A percentile compares a stretch with the other conserved stretches of the same genome.
phyloP scores from a whole-genome alignment of 2,797 vertebrate genomes.

The Antennarius maculatus region DNA sequence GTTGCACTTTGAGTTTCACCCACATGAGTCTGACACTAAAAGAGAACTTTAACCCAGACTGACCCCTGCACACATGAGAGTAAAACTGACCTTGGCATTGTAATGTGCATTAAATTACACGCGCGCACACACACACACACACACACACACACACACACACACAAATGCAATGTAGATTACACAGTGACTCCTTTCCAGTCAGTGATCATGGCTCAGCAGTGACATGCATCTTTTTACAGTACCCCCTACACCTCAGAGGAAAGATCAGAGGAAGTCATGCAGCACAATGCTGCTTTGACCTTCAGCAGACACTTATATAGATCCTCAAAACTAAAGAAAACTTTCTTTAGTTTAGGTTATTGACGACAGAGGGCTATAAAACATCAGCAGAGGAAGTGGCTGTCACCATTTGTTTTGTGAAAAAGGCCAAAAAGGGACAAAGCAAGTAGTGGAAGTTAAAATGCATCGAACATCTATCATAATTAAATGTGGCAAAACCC shows the following conservation, averaged over 20 bases:
- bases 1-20: conserved; percentile 9
- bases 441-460: not conserved
- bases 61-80: conserved; percentile 13
- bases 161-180: conserved; percentile 11
- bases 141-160: not conserved
- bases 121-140: too few species aligned
- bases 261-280: conserved; percentile 10
- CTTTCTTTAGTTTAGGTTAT: not conserved
- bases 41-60: conserved; percentile 12
- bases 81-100: conserved; percentile 37
- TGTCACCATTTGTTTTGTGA: not conserved
- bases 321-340: conserved; percentile 8
- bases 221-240: conserved; percentile 13
- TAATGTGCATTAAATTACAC: too few species aligned
- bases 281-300: conserved; percentile 25
- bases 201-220: conserved; percentile 28
- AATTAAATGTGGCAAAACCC: too few species aligned
- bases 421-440: conserved; percentile 1
- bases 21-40: conserved; percentile 17
- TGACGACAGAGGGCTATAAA: conserved; percentile 1
- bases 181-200: conserved; percentile 36
- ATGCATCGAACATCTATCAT: too few species aligned
- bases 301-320: conserved; percentile 13
- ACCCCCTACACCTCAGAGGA: conserved; percentile 1
- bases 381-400: conserved; percentile 9